Evolutionary conservation across 2,888 invertebrate species (phyloP).

Genomic region (Drosophila glabriapex): DNA sequence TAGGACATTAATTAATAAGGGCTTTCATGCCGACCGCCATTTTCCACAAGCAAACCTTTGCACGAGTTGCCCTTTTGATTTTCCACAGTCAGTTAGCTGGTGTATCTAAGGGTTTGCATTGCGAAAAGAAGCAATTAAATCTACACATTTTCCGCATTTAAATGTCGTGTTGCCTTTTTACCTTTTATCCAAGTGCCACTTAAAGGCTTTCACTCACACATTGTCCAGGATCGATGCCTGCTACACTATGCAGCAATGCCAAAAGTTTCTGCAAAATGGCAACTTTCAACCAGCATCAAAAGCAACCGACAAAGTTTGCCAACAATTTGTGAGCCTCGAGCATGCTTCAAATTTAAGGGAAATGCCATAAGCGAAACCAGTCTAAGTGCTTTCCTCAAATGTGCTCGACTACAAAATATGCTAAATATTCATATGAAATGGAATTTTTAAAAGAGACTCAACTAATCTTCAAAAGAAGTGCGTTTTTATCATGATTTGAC

Average conservation of each 20-base stretch:
- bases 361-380: not conserved
- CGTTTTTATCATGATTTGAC: not conserved
- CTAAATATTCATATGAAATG: not conserved
- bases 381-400: not conserved
- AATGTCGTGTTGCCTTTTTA: constrained; percentile 33
- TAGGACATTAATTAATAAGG: constrained; percentile 60
- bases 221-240: constrained; percentile 20
- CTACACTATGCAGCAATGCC: constrained; percentile 6
- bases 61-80: not conserved
- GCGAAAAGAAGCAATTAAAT: not conserved
- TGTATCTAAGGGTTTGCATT: not conserved
- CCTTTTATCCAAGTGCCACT: constrained; percentile 15
- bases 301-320: constrained; percentile 52
- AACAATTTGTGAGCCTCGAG: constrained; percentile 50
- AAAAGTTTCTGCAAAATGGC: constrained; percentile 41
- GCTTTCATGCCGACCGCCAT: constrained; percentile 22
- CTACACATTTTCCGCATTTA: constrained; percentile 41
- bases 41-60: constrained; percentile 12
- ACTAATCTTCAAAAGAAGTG: not conserved
- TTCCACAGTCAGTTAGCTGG: not conserved
- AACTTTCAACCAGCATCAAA: constrained; percentile 51
- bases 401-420: not conserved
- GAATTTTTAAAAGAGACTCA: not conserved
- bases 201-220: constrained; percentile 9
- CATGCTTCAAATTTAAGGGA: constrained; percentile 43